Base-by-base conservation (phyloP, 2,888 invertebrate species). In the Anagyrus pseudococci region DNA sequence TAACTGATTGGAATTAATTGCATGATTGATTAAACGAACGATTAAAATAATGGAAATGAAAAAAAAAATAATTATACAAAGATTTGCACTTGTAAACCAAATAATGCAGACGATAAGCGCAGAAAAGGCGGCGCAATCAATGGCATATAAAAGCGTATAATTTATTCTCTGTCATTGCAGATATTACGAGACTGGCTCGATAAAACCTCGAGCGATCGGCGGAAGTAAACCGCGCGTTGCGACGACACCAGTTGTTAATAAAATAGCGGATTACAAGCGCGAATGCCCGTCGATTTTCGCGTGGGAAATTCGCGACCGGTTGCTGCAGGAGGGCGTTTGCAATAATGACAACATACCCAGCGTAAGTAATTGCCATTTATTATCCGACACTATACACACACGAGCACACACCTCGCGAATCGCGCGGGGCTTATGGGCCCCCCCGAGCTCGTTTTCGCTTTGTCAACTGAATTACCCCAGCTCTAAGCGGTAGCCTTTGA, bases 281-380 rank as follows among this genome's bases (percentile, higher is more conserved):
- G 97, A 98, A 82, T 97, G 97, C 82, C 97, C 97, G 37, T 96
- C 96, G 73, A 98, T 98, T 83, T 98, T 98, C 84, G 97, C 98
- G 52, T 98, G 98, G 98, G 98, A 98, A 85, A 98, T 98, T 80
- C 85, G 97, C 57, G 98, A 98, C 79, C 89, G 96, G 77, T 87
- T 98, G 73, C 87, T 98, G 60, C 91, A 93, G 64, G 98, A 98
- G 80, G 94, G 93, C 73, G 93, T 96, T 74, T 98, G 98, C 88
- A 96, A 94, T 83, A 94, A 94, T 83, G 98, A 98, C 84, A 98
- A 96, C 83, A 96, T 97, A 77, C 97, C 97, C 72, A 96, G 96
- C 83, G 97, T 97, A 84, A 95, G 96, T 95, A 84, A 2, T 41
- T 2, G 4, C 19, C 40, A 20, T 50, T 37, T 50, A 49, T 33